A percentile compares a stretch with the other conserved stretches of the same genome.
phyloP scores from a whole-genome alignment of 2,888 invertebrate genomes.

The Strigamia crassipes region DNA sequence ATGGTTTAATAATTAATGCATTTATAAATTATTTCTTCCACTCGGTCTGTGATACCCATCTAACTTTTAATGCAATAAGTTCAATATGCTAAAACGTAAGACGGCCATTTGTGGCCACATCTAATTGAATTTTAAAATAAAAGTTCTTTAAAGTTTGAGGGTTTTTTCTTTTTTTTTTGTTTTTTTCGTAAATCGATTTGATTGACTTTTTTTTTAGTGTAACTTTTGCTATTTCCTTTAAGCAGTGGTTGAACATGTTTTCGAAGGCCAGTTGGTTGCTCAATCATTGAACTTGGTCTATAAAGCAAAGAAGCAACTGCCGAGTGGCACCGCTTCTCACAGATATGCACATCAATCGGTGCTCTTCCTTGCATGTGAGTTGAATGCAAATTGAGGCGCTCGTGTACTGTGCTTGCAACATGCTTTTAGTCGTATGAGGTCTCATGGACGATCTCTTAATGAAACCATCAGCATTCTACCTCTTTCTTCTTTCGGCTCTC shows the following conservation, averaged over 20 bases:
- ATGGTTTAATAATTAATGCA: not conserved
- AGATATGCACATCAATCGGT: constrained; percentile 18
- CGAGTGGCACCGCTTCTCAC: no score
- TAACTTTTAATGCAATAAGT: no score
- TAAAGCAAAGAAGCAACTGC: not conserved
- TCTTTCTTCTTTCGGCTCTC: not conserved
- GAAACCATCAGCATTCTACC: constrained; percentile 30
- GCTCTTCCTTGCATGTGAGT: constrained; percentile 28
- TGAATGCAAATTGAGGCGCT: constrained; percentile 24
- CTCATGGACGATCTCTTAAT: constrained; percentile 39
- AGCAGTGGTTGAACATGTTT: not conserved
- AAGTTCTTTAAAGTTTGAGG: not conserved
- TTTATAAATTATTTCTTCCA: not conserved
- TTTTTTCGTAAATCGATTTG: no score
- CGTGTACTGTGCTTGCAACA: constrained; percentile 22
- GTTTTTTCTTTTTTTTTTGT: no score
- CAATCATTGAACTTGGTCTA: constrained; percentile 12
- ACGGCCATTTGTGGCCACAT: not conserved
- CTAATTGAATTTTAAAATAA: not conserved
- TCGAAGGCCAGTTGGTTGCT: not conserved
- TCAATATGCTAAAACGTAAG: no score
- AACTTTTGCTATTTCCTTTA: no score
- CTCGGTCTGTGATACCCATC: no score
- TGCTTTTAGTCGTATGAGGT: constrained; percentile 40
- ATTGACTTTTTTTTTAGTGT: no score